A percentile compares a stretch with the other conserved stretches of the same genome.
Evolutionary conservation across 2,113 vertebrate genomes (phyloP).

Genomic region (Pterocles burchelli): DNA sequence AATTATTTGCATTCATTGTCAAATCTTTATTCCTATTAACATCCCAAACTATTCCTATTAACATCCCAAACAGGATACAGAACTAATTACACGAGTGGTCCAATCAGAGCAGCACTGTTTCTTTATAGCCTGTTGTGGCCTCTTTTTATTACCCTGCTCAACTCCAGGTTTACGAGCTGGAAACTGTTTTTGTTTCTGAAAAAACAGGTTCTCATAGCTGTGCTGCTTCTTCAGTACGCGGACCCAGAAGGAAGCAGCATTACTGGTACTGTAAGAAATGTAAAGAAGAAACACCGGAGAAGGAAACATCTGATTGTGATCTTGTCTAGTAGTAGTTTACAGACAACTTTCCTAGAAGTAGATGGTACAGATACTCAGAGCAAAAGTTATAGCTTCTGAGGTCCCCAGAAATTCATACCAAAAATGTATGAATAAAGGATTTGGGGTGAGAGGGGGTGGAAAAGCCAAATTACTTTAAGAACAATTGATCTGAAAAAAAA

Average conservation of each 20-base stretch:
- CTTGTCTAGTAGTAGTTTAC: neutral
- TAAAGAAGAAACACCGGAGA: neutral
- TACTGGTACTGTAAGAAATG: neutral
- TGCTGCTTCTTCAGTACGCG: neutral
- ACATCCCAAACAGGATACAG: neutral
- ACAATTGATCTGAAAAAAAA: neutral
- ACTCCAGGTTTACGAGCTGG: neutral
- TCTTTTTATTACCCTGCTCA: neutral
- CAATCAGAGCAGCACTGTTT: neutral
- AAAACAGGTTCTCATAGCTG: neutral
- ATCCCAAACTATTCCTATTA: neutral
- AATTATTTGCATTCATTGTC: neutral
- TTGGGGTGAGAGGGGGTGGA: neutral
- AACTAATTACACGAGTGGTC: neutral
- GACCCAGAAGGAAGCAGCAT: neutral
- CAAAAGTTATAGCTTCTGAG: neutral
- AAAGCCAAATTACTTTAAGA: neutral
- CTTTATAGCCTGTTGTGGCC: neutral
- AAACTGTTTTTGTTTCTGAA: neutral
- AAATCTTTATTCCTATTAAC: neutral
- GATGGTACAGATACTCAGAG: neutral
- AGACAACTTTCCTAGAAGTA: constrained; percentile 7
- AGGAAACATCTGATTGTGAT: neutral
- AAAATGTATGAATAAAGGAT: neutral
- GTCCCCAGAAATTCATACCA: neutral